phyloP scores from a whole-genome alignment of 37 sponge, comb jelly and placozoan species.

The Halisarca cf. caerulea region DNA sequence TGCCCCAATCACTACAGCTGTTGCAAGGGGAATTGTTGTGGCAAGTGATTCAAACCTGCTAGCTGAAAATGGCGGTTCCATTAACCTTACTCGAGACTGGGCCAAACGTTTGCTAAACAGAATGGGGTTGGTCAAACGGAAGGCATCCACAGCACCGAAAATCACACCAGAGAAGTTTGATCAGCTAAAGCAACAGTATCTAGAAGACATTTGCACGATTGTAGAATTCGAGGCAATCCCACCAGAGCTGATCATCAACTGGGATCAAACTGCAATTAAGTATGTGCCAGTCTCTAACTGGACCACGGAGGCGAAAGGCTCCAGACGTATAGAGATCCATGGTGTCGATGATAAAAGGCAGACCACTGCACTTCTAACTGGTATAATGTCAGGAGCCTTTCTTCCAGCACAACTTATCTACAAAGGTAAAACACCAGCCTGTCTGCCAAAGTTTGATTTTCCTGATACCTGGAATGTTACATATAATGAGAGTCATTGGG shows the following conservation, averaged over 20 bases:
- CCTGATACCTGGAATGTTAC: conserved; percentile 56
- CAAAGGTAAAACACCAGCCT: conserved; percentile 35
- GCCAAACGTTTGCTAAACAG: conserved; percentile 44
- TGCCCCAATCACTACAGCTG: conserved; percentile 6
- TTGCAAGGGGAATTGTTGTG: conserved; percentile 15
- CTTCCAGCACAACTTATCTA: conserved; percentile 61
- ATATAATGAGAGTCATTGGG: conserved; percentile 56
- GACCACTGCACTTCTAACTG: conserved; percentile 55
- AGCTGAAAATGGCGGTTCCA: conserved; percentile 16
- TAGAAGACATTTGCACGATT: conserved; percentile 37
- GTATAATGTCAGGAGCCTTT: conserved; percentile 46
- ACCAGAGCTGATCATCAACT: conserved; percentile 52
- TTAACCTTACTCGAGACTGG: conserved; percentile 46
- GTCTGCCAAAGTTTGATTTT: conserved; percentile 49
- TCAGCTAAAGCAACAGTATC: conserved; percentile 43
- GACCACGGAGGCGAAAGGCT: conserved; percentile 58
- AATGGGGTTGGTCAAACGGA: conserved; percentile 66
- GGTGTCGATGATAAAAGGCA: conserved; percentile 67
- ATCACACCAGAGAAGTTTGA: conserved; percentile 39
- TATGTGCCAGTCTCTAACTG: conserved; percentile 55
- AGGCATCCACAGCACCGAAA: conserved; percentile 55
- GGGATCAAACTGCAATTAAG: conserved; percentile 68
- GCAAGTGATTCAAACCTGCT: conserved; percentile 26
- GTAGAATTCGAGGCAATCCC: conserved; percentile 68
- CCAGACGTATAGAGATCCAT: conserved; percentile 48